Evolutionary conservation across 2,888 invertebrate species (phyloP).

Genomic region (Sarcophaga carnaria): DNA sequence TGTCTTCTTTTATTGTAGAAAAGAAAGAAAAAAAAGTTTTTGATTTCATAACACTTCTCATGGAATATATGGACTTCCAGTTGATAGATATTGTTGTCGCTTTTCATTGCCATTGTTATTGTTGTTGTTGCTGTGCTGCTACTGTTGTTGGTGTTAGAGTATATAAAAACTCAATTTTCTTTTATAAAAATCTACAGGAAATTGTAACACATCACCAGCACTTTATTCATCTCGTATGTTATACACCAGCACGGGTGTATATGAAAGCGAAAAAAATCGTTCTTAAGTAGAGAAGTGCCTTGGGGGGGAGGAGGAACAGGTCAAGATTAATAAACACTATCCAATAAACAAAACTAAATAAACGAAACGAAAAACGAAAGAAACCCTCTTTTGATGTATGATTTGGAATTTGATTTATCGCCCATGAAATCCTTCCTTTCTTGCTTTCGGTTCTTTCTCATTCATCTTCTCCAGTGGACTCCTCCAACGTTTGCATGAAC

Average conservation of each 20-base stretch:
- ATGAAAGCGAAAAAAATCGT: too few relatives aligned
- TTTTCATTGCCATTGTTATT: not conserved
- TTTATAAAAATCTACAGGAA: slow-evolving; percentile 61
- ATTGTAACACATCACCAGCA: slow-evolving; percentile 49
- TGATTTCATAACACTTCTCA: too few relatives aligned
- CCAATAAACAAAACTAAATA: not conserved
- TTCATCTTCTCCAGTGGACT: not conserved
- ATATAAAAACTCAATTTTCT: slow-evolving; percentile 67
- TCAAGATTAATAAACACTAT: not conserved
- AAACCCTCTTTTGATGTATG: slow-evolving; percentile 43
- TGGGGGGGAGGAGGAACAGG: not conserved
- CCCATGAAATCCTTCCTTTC: slow-evolving; percentile 24
- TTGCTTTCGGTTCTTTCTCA: slow-evolving; percentile 12
- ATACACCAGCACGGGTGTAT: too few relatives aligned
- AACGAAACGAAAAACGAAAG: not conserved
- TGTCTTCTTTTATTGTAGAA: too few relatives aligned
- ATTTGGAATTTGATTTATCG: slow-evolving; percentile 51
- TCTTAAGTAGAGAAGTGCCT: too few relatives aligned
- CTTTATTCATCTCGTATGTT: not conserved
- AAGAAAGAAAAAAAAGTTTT: too few relatives aligned
- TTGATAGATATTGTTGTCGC: too few relatives aligned
- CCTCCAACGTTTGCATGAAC: not conserved
- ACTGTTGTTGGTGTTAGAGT: not conserved
- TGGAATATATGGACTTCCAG: too few relatives aligned
- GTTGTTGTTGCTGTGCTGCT: not conserved